phyloP scores from a whole-genome alignment of 92 coral and sea anemone genomes.

The Paramuricea clavata region DNA sequence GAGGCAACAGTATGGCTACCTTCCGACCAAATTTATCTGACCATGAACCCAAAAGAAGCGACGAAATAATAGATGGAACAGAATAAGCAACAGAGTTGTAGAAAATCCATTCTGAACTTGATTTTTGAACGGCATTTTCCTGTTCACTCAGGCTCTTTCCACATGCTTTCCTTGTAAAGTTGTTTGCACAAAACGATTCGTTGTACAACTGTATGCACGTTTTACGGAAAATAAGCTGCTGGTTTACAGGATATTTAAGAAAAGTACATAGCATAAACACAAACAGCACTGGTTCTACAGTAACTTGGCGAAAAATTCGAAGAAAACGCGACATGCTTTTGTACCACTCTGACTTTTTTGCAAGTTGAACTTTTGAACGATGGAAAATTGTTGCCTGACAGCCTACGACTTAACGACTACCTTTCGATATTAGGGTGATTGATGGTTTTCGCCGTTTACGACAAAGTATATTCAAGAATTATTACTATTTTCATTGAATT shows the following conservation, averaged over 20 bases:
- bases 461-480: background rate
- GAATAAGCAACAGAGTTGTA: slow-evolving; percentile 76
- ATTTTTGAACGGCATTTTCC: slow-evolving; percentile 69
- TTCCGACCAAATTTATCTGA: slow-evolving; percentile 93
- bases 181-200: slow-evolving; percentile 69
- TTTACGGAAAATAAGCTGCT: slow-evolving; percentile 90
- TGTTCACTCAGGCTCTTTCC: slow-evolving; percentile 4
- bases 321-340: background rate
- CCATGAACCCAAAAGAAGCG: slow-evolving; percentile 90
- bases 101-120: slow-evolving; percentile 87
- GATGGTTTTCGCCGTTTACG: background rate
- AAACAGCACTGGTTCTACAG: slow-evolving; percentile 93
- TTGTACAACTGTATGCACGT: slow-evolving; percentile 78
- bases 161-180: slow-evolving; percentile 53
- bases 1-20: slow-evolving; percentile 76
- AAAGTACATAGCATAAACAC: slow-evolving; percentile 82
- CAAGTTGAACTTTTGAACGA: background rate
- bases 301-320: slow-evolving; percentile 59
- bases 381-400: slow-evolving; percentile 4
- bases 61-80: slow-evolving; percentile 79
- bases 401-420: background rate
- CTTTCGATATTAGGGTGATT: background rate
- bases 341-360: background rate
- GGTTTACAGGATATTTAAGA: slow-evolving; percentile 81
- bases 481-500: background rate